Base-by-base conservation (phyloP, 2,888 invertebrate genomes). In the Laothoe populi region DNA sequence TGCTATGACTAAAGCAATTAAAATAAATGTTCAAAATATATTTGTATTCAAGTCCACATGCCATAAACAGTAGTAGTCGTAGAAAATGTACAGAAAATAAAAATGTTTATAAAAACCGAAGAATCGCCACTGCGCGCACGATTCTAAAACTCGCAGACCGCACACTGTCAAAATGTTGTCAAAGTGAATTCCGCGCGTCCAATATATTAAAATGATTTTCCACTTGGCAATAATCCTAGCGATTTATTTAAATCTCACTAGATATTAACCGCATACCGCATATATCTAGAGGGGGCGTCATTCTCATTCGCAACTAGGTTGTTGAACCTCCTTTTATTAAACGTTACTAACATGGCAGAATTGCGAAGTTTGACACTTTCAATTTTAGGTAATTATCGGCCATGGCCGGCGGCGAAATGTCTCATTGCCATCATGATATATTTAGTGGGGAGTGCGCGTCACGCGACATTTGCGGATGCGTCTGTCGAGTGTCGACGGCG, bases 151-250 rank as follows among this genome's bases (percentile, higher is more conserved):
- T 83, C 78, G 70, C 73, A 81, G 83, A 86, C 87, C 89, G 86
- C 88, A 77, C 80, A 82, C 83, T 92, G 92, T 92, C 92, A 92
- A 91, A 92, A 92, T 92, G 92, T 90, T 92, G 91, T 92, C 91
- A 90, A 88, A 90, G 86, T 82, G 88, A 92, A 92, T 92, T 91
- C 90, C 91, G 70, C 83, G 82, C 82, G 90, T 88, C 90, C 86
- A 89, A 91, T 92, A 92, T 90, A 90, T 90, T 92, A 89, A 83
- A 89, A 87, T 87, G 88, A 88, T 90, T 53, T 90, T 90, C 83
- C 79, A 88, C 87, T 92, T 92, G 92, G 92, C 92, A 92, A 90
- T 91, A 92, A 90, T 90, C 90, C 90, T 91, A 89, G 87, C 86
- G 83, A 92, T 91, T 92, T 92, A 92, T 92, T 92, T 92, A 82